These are phyloP conservation scores for Mus spicilegus DNA, from an alignment of 2,113 vertebrate species.

Conservation along the genomic window DNA sequence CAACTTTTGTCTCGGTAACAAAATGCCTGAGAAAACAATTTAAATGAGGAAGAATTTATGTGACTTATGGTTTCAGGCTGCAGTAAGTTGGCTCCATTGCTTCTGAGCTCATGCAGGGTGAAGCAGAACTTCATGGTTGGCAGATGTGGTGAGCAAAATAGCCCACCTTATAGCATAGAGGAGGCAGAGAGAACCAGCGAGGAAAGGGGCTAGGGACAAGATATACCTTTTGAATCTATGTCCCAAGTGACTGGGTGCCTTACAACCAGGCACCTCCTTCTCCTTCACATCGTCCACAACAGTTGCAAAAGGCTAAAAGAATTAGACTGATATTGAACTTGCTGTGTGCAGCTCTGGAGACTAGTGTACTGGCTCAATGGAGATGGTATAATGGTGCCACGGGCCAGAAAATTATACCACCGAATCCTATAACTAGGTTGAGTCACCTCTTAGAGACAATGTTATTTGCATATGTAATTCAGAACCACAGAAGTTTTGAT, in stretches of 20 bases:
- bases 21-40: background rate
- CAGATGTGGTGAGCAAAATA: background rate
- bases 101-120: background rate
- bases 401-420: background rate
- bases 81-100: background rate
- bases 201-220: background rate
- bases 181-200: background rate
- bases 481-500: conserved; percentile 15
- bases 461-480: background rate
- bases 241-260: background rate
- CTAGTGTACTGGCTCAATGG: background rate
- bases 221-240: background rate
- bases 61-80: background rate
- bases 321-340: background rate
- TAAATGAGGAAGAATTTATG: background rate
- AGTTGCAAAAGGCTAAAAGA: background rate
- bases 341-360: background rate
- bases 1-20: background rate
- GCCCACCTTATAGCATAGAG: background rate
- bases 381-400: background rate
- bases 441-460: background rate
- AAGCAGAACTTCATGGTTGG: background rate
- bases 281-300: background rate
- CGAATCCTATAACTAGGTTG: background rate
- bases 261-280: background rate